Percentiles rank a stretch among this genome's conserved stretches.
Evolutionary conservation across 2,888 invertebrate species (phyloP).

Genomic region (Caenorhabditis sp.): DNA sequence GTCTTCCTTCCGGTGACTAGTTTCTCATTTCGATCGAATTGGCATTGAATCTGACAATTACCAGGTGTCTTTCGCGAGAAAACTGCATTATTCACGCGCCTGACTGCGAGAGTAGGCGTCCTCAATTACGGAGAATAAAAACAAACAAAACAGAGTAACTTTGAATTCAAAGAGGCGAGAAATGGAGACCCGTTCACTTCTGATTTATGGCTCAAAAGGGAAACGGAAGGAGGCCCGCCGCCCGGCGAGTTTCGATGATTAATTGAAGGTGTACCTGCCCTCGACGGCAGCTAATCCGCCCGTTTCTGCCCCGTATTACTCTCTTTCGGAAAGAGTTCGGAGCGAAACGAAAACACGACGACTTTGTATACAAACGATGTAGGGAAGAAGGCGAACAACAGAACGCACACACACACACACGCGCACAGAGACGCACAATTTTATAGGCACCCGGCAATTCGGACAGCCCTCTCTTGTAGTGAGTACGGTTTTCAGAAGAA

Average conservation of each 20-base stretch:
- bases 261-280: slow-evolving; percentile 15
- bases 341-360: slow-evolving; percentile 19
- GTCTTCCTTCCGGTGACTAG: slow-evolving; percentile 1
- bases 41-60: slow-evolving; percentile 47
- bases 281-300: background rate
- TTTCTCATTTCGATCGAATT: slow-evolving; percentile 11
- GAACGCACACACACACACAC: slow-evolving; percentile 16
- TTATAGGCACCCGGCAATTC: slow-evolving; percentile 17
- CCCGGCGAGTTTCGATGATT: slow-evolving; percentile 11
- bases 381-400: background rate
- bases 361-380: slow-evolving; percentile 19
- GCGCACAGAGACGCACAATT: slow-evolving; percentile 12
- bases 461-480: background rate
- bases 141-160: slow-evolving; percentile 18
- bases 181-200: slow-evolving; percentile 1
- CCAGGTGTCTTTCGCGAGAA: slow-evolving; percentile 14
- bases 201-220: slow-evolving; percentile 31
- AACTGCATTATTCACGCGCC: slow-evolving; percentile 7
- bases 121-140: slow-evolving; percentile 29
- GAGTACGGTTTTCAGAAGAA: background rate
- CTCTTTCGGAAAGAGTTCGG: background rate
- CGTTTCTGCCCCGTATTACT: slow-evolving; percentile 6
- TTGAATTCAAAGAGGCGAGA: background rate
- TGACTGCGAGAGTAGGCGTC: slow-evolving; percentile 15
- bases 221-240: background rate